Evolutionary conservation across 2,888 invertebrate species (phyloP).

Genomic region (Miltochrista miniata): DNA sequence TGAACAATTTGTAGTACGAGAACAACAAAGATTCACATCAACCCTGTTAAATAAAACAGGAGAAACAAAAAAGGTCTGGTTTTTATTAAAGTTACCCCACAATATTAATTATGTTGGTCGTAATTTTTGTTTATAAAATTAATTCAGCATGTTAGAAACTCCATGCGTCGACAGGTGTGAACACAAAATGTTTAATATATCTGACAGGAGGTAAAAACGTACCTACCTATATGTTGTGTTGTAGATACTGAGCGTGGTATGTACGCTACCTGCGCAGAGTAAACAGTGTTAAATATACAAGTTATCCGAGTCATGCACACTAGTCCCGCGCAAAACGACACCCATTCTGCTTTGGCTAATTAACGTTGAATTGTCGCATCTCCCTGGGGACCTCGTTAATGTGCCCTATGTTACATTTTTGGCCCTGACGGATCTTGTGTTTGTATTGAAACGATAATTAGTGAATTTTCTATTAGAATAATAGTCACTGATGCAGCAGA

Average conservation of each 20-base stretch:
- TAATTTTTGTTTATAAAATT: conserved; percentile 20
- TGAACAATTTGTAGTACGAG: too few species aligned
- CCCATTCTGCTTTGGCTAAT: conserved; percentile 53
- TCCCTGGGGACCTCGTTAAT: conserved; percentile 40
- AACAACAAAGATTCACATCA: neutral
- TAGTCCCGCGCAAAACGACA: conserved; percentile 31
- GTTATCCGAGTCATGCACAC: conserved; percentile 38
- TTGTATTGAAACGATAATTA: neutral
- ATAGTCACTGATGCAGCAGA: neutral
- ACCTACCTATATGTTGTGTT: too few species aligned
- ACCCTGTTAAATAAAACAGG: neutral
- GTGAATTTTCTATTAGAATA: conserved; percentile 2
- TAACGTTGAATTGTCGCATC: conserved; percentile 47
- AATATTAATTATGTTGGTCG: conserved; percentile 14
- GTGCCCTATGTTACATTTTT: conserved; percentile 22
- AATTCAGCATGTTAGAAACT: conserved; percentile 24
- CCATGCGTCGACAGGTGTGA: conserved; percentile 26
- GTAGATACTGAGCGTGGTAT: conserved; percentile 29
- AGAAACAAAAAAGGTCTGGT: conserved; percentile 8
- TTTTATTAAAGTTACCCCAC: neutral
- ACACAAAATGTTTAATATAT: conserved; percentile 42
- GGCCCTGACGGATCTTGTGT: conserved; percentile 1
- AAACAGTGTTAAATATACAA: conserved; percentile 40
- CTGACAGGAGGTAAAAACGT: conserved; percentile 18
- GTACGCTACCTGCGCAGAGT: conserved; percentile 25